phyloP scores from a whole-genome alignment of 1,140 invertebrate genomes.

The Aricia agestis region DNA sequence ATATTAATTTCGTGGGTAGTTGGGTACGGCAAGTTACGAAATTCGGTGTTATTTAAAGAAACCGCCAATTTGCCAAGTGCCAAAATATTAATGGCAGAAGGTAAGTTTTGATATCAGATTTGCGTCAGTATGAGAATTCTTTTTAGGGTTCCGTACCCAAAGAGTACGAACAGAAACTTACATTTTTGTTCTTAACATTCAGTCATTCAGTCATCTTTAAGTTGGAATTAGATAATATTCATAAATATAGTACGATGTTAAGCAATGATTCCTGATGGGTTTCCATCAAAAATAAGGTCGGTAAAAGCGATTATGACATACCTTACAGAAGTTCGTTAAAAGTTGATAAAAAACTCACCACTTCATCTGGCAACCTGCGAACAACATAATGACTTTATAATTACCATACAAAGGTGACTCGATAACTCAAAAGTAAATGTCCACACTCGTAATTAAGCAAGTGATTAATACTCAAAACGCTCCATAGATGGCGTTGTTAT shows the following conservation, averaged over 20 bases:
- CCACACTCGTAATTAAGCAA: constrained; percentile 10
- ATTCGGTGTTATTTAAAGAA: neutral
- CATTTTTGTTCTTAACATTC: no score
- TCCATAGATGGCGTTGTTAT: constrained; percentile 33
- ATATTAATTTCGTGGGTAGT: constrained; percentile 6
- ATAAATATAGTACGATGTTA: no score
- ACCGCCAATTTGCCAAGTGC: no score
- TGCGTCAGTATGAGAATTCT: no score
- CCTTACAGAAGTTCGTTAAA: neutral
- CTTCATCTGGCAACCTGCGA: constrained; percentile 29
- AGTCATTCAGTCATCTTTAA: no score
- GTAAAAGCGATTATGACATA: neutral
- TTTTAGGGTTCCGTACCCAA: no score
- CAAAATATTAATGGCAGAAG: no score
- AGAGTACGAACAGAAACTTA: no score
- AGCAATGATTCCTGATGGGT: no score
- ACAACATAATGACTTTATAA: constrained; percentile 50
- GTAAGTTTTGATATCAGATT: no score
- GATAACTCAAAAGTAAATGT: constrained; percentile 20
- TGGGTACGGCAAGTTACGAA: neutral
- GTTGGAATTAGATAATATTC: no score
- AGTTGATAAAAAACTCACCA: constrained; percentile 24
- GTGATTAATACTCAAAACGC: constrained; percentile 23
- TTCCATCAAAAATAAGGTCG: no score
- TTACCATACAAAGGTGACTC: constrained; percentile 30